Evolutionary conservation across 2,113 vertebrate genomes (phyloP).

Genomic region (Phylloscopus trochiloides): DNA sequence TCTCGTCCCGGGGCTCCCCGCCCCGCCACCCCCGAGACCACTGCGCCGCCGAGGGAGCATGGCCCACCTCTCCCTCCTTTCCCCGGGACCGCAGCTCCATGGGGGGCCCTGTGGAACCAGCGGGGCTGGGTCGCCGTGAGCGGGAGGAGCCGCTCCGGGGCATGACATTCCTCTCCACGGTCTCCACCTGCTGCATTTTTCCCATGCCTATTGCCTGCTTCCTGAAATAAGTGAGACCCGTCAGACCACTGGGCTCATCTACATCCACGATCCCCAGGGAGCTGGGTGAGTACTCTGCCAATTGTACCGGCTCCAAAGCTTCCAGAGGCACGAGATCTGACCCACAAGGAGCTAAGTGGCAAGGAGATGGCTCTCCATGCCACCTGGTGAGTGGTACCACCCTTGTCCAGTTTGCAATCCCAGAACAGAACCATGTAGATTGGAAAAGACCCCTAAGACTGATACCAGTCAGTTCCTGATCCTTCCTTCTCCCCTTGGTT

Average conservation of each 20-base stretch:
- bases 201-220: slow-evolving; percentile 36
- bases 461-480: background rate
- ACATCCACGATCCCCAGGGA: accelerated
- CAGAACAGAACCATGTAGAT: background rate
- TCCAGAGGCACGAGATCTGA: background rate
- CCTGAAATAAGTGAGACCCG: slow-evolving; percentile 60
- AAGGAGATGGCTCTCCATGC: background rate
- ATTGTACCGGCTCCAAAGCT: background rate
- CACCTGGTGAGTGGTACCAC: background rate
- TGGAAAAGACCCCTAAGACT: background rate
- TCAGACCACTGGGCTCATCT: accelerated
- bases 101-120: background rate
- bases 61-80: no score
- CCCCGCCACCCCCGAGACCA: accelerated
- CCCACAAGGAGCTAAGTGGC: background rate
- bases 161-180: slow-evolving; percentile 67
- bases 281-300: background rate
- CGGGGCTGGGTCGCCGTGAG: background rate
- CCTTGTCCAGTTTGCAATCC: background rate
- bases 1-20: background rate
- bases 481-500: background rate
- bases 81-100: background rate
- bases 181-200: slow-evolving; percentile 67
- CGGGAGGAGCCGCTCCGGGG: background rate
- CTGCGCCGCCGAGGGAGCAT: background rate